Conservation (phyloP, 1,140 invertebrate genomes). For the Euwallacea similis region DNA sequence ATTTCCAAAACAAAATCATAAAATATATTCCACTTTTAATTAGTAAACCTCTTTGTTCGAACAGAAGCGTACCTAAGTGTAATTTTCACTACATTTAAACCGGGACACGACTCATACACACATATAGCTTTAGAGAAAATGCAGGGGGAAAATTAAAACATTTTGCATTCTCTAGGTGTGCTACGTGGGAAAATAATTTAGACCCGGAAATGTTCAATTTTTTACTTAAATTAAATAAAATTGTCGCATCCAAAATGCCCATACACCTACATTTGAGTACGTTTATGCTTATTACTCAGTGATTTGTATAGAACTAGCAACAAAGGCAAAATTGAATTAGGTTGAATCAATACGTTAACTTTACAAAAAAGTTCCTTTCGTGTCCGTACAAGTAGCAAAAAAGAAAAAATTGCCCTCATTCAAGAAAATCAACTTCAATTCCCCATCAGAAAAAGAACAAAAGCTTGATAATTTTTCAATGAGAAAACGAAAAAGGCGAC, state of each 20-base stretch:
- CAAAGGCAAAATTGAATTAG: no score
- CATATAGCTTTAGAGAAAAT: constrained; percentile 20
- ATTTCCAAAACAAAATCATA: constrained; percentile 3
- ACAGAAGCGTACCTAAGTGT: constrained; percentile 6
- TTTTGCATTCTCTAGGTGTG: constrained; percentile 27
- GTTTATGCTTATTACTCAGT: no score
- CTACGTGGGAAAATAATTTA: constrained; percentile 19
- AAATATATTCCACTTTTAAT: constrained; percentile 17
- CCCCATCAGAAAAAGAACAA: constrained; percentile 2
- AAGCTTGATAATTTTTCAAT: constrained; percentile 3
- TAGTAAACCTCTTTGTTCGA: constrained; percentile 12
- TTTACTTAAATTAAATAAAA: constrained; percentile 24
- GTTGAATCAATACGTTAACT: no score
- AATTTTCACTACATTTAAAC: constrained; percentile 14
- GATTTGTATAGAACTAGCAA: no score
- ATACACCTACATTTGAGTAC: no score
- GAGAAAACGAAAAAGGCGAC: constrained; percentile 20
- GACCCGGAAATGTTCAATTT: constrained; percentile 13
- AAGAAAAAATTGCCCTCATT: background rate
- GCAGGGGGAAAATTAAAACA: constrained; percentile 24
- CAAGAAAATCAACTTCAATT: constrained; percentile 1
- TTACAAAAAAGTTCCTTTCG: no score
- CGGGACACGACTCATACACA: constrained; percentile 20
- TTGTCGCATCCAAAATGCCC: no score
- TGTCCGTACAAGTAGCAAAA: no score